Evolutionary conservation across 37 sponge, comb jelly and placozoan species (phyloP), one percentile per base, ranked within the genome.

Genomic region (Haliclona indistincta): DNA sequence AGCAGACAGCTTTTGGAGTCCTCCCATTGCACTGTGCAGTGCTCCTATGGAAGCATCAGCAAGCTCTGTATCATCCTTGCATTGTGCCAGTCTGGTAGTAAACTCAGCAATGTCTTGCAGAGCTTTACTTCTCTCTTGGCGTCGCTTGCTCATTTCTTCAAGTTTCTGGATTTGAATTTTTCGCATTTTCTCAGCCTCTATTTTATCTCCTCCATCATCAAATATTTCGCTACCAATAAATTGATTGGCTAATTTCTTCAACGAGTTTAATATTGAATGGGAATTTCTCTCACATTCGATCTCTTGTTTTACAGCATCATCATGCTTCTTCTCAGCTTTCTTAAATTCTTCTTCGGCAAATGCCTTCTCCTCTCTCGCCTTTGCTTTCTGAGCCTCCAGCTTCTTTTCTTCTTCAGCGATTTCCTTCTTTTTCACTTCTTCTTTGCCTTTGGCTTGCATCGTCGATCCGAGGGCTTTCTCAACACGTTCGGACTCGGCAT

Each of bases 1-100:
- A 1, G 67, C 82, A 37, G 74, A 41, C 20, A 81, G 82, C 7
- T 68, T 29, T 55, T 81, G 36, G 0, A 81, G 67, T 13, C 35
- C 74, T 38, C 74, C 65, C 19, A 63, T 33, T 0, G 82, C 67
- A 10, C 33, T n/a, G 15, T 81, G 73, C 13, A 81, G 70, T 23
- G 82, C 64, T 17, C 39, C 39, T 19, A 73, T 34, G 51, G 82
- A 65, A 5, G 19, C 38, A 19, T 81, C 82, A 8, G 65, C 54
- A 2, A 69, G 41, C 1, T 56, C 42, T 1, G 22, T 7, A 15
- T 72, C 74, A 42, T 23, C 38, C 38, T 56, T 43, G 22, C 68
- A 69, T 38, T 76, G 19, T 38, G 58, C 38, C 7, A 84, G 39
- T 1, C 11, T 43, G 19, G 23, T 56, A 2, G 83, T 44, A 67